phyloP scores from a whole-genome alignment of 2,797 vertebrate species.

The Pempheris klunzingeri region DNA sequence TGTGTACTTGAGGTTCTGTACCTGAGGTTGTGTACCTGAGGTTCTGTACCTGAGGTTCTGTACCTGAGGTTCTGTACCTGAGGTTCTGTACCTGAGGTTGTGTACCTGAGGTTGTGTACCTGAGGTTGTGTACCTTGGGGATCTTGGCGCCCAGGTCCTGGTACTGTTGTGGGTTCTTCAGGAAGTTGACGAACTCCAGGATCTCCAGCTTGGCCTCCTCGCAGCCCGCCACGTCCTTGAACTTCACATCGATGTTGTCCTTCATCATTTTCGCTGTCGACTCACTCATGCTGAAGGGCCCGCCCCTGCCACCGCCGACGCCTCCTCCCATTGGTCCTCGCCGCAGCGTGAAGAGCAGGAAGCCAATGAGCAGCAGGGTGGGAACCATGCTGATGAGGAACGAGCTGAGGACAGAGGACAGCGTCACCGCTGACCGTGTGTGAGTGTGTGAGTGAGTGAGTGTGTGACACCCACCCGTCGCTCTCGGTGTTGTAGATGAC shows the following conservation, averaged over 20 bases:
- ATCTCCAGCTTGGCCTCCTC: constrained; percentile 97
- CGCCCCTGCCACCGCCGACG: constrained; percentile 90
- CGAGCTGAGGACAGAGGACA: constrained; percentile 77
- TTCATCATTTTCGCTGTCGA: constrained; percentile 95
- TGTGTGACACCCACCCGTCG: constrained; percentile 88
- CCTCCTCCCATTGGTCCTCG: constrained; percentile 91
- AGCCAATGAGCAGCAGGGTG: constrained; percentile 91
- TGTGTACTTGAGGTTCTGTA: too few species aligned
- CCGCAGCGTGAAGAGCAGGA: constrained; percentile 91
- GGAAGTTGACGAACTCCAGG: constrained; percentile 97
- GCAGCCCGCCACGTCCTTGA: constrained; percentile 96
- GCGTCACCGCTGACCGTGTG: too few species aligned
- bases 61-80: too few species aligned
- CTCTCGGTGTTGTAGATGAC: constrained; percentile 93
- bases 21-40: too few species aligned
- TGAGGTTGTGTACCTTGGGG: constrained; percentile 87
- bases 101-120: rapidly evolving
- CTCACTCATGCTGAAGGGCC: constrained; percentile 95
- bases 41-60: too few species aligned
- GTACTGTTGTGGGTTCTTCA: constrained; percentile 97
- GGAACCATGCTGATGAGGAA: constrained; percentile 94
- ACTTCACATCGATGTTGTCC: constrained; percentile 95
- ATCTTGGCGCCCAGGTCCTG: constrained; percentile 97
- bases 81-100: too few species aligned
- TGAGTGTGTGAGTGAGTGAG: neutral